Base-by-base conservation (phyloP, 1,140 invertebrate genomes). In the Hydropsyche tenuis region DNA sequence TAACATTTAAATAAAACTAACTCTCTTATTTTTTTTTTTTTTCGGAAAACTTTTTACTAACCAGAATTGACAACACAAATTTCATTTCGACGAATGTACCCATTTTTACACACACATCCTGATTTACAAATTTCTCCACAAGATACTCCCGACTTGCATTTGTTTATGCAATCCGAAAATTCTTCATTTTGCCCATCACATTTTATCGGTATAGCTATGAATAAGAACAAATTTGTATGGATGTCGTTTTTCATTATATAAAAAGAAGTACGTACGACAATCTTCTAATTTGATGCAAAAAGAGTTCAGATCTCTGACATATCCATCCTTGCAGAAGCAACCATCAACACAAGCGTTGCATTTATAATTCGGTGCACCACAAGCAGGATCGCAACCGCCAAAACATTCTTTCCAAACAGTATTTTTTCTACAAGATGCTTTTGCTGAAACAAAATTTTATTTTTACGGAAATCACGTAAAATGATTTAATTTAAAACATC, bases 71-170 rank as follows among this genome's bases (percentile, higher is more conserved):
- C 3, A 37, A 37, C 9, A 9, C 30, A 37, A 4, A 37, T 37
- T 37, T 9, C 30, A 37, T 37, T 37, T 37, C 9, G 1, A 43
- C 63, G 16, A 65, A 43, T 37, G 9, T 4, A 37, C 11, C 63
- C 63, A 18, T 5, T 18, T 45, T 65, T 65, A 16, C 63, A 65
- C 14, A 65, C 27, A 23, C 63, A 65, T 43, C 63, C 63, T 16
- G 12, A 1, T 18, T 11, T n/a, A 25, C 63, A 65, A 42, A 22
- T 22, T 20, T 4, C 14, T 3, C 14, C 18, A 14, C 46, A 51
- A 37, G 3, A 4, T 4, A 37, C 30, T 37, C 30, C 30, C 3
- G 30, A 4, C 3, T 37, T 37, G 30, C 30, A 37, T 37, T 37
- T 9, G 9, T 37, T 37, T 51, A 20, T 51, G 11, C 56, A 60